Evolutionary conservation across 1,140 invertebrate genomes (phyloP).

Genomic region (Diachasmimorpha longicaudata): DNA sequence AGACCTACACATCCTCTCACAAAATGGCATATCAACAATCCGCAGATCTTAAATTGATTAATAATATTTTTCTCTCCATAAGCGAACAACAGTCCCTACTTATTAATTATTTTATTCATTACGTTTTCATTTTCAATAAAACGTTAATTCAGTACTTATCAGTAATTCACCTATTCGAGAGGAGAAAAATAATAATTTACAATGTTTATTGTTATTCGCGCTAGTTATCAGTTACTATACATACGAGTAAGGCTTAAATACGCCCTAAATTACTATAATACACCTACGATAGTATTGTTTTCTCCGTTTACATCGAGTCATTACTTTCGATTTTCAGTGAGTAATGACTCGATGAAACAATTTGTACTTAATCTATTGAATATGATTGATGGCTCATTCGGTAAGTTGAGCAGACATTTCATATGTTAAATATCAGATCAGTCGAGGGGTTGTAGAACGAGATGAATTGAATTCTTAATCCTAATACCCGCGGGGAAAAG

Average conservation of each 20-base stretch:
- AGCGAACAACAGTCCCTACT: neutral
- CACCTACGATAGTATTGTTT: conserved; percentile 7
- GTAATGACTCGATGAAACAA: conserved; percentile 8
- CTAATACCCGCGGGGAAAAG: too few relatives aligned
- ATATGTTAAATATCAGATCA: conserved; percentile 21
- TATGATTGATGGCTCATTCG: conserved; percentile 23
- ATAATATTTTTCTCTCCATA: neutral
- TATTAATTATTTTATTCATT: neutral
- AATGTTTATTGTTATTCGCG: conserved; percentile 1
- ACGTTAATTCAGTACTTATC: neutral
- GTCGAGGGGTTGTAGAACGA: neutral
- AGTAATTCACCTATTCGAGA: neutral
- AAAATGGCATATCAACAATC: neutral
- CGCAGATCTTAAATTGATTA: neutral
- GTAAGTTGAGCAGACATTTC: neutral
- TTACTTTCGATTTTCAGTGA: neutral
- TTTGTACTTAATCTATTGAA: conserved; percentile 32
- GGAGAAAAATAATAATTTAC: conserved; percentile 27
- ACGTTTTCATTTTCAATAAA: neutral
- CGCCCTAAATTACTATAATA: neutral
- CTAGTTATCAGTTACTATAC: conserved; percentile 12
- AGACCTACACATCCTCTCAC: neutral
- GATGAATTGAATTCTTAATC: neutral
- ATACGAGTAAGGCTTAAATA: neutral
- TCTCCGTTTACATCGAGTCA: conserved; percentile 1